Base-by-base conservation (phyloP, 2,113 vertebrate species). In the Dicrurus megarhynchus region DNA sequence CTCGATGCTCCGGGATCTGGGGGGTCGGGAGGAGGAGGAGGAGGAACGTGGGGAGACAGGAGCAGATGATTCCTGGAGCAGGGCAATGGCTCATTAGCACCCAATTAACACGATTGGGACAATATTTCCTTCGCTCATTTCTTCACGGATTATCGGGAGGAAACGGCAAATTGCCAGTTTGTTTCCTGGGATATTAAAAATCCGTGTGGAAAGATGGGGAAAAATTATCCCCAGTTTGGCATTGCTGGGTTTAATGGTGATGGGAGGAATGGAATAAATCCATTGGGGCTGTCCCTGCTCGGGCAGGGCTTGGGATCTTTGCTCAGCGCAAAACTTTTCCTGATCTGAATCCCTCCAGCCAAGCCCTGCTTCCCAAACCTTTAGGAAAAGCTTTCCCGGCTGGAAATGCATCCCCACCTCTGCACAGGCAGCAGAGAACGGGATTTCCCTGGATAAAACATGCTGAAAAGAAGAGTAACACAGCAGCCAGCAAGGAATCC, bases 11-110 rank as follows among this genome's bases (percentile, higher is more conserved):
- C 7, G 4, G 92, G 73, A 94, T 24, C 13, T 23, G 79, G 60
- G 74, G 81, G 44, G 8, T 33, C 27, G 23, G 47, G 47, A 16
- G n/a, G 9, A 14, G 30, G 26, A 55, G 50, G 74, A 67, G 60
- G 32, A 75, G 53, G 42, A 89, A 13, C 19, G 32, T 56, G 32
- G 56, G 56, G 80, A 76, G 33, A 65, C 84, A 18, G 0, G 4
- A 64, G 47, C 46, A 56, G 74, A 65, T 63, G 41, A 21, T 37
- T 73, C 84, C 49, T 9, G 3, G 11, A 78, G 41, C 70, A 37
- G 81, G 95, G 75, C 65, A 86, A 59, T 30, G 61, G 59, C 89
- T 88, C 89, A 41, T 73, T 92, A 96, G 73, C 6, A 33, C 26
- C 37, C 75, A 82, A 97, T 89, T 89, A 92, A 82, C 47, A 11